phyloP scores from a whole-genome alignment of 2,888 invertebrate species.

The Julus scandinavius region DNA sequence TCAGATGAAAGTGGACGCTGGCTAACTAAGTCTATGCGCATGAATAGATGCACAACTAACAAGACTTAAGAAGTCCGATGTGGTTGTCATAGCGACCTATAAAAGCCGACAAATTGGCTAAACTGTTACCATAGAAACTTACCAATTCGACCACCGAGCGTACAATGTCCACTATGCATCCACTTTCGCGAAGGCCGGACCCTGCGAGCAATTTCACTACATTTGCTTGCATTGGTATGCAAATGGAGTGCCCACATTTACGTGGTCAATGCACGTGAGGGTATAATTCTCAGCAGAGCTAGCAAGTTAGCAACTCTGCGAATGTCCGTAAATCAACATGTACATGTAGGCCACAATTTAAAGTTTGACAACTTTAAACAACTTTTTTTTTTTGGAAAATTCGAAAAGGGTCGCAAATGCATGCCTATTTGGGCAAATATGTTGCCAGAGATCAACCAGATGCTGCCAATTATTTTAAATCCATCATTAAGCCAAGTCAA shows the following conservation, averaged over 20 bases:
- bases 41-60: slow-evolving; percentile 48
- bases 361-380: neutral
- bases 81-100: slow-evolving; percentile 41
- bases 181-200: neutral
- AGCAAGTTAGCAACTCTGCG: neutral
- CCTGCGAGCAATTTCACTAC: neutral
- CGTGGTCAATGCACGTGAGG: no score
- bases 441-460: neutral
- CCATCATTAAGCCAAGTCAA: neutral
- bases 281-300: neutral
- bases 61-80: slow-evolving; percentile 47
- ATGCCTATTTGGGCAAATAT: neutral
- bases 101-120: slow-evolving; percentile 50
- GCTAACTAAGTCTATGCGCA: slow-evolving; percentile 51
- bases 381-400: neutral
- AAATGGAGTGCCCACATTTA: neutral
- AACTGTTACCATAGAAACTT: slow-evolving; percentile 49
- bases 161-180: slow-evolving; percentile 27
- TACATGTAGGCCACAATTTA: no score
- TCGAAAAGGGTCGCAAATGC: neutral
- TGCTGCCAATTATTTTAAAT: slow-evolving; percentile 23
- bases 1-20: slow-evolving; percentile 34
- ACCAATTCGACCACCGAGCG: slow-evolving; percentile 32
- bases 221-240: slow-evolving; percentile 26
- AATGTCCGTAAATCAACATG: no score